phyloP scores from a whole-genome alignment of 2,888 invertebrate species.

The Esperia sulphurella region DNA sequence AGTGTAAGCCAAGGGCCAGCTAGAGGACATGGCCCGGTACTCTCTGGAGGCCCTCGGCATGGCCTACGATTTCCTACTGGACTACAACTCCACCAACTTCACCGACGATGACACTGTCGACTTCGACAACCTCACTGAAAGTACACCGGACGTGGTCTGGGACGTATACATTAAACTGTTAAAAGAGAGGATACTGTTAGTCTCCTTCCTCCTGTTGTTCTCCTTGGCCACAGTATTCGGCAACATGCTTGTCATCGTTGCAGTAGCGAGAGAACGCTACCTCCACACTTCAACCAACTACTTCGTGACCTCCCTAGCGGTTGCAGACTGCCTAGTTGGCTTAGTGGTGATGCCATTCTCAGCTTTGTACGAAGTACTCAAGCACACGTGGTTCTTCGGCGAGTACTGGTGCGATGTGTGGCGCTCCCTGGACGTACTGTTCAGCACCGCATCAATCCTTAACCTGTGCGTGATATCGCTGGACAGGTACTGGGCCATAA shows the following conservation, averaged over 20 bases:
- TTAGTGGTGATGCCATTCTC: conserved; percentile 99
- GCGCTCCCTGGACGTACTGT: conserved; percentile 97
- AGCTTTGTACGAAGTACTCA: conserved; percentile 92
- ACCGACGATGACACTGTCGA: conserved; percentile 18
- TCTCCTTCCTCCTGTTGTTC: conserved; percentile 90
- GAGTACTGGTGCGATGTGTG: conserved; percentile 98
- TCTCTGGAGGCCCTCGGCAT: conserved; percentile 38
- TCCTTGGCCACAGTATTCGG: conserved; percentile 96
- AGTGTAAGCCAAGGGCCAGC: conserved; percentile 64
- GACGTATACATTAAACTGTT: conserved; percentile 68
- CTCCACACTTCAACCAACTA: conserved; percentile 98
- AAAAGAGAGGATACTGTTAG: conserved; percentile 86
- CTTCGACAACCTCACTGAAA: background rate
- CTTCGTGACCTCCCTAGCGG: conserved; percentile 97
- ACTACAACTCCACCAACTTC: conserved; percentile 33
- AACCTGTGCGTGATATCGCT: conserved; percentile 98
- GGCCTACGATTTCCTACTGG: conserved; percentile 42
- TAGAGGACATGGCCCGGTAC: conserved; percentile 40
- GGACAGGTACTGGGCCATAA: conserved; percentile 99
- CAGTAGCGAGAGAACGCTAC: conserved; percentile 95
- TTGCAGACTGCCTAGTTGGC: conserved; percentile 97
- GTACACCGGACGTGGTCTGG: conserved; percentile 36
- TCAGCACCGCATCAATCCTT: conserved; percentile 97
- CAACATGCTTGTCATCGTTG: conserved; percentile 95
- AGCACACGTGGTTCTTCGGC: conserved; percentile 96